Evolutionary conservation across 1,140 invertebrate genomes (phyloP).

Genomic region (Leptestheria dahalacensis): DNA sequence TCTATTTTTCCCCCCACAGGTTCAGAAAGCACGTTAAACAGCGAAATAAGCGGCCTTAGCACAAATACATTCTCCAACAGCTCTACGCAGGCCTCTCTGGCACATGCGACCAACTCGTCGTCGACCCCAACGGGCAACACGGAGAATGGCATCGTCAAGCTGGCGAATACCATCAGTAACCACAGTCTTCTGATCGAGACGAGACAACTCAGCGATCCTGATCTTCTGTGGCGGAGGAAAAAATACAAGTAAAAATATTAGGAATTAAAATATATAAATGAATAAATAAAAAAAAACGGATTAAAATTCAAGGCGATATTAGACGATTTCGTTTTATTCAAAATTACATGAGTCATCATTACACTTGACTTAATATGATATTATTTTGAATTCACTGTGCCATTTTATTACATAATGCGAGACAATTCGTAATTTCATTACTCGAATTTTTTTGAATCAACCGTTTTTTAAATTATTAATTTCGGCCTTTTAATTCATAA

Average conservation of each 20-base stretch:
- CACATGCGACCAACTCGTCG: neutral
- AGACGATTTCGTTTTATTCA: too few relatives aligned
- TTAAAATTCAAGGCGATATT: too few relatives aligned
- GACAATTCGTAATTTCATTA: too few relatives aligned
- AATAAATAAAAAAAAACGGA: too few relatives aligned
- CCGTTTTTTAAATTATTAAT: too few relatives aligned
- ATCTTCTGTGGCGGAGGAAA: constrained; percentile 60
- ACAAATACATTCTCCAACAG: neutral
- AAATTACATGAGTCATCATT: too few relatives aligned
- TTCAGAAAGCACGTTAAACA: constrained; percentile 21
- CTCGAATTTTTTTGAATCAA: too few relatives aligned
- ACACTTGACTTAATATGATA: too few relatives aligned
- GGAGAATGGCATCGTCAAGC: constrained; percentile 40
- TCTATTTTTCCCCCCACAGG: constrained; percentile 14
- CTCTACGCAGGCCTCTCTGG: neutral
- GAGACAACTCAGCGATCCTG: constrained; percentile 61
- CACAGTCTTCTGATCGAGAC: constrained; percentile 55
- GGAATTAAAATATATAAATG: too few relatives aligned
- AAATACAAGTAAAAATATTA: constrained; percentile 18
- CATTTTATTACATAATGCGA: too few relatives aligned
- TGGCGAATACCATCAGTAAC: constrained; percentile 36
- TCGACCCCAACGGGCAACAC: constrained; percentile 29
- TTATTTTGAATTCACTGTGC: too few relatives aligned
- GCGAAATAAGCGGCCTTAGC: constrained; percentile 21
- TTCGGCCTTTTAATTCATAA: too few relatives aligned